phyloP scores from a whole-genome alignment of 2,797 vertebrate species.

The Ctenochaetus hawaiiensis region DNA sequence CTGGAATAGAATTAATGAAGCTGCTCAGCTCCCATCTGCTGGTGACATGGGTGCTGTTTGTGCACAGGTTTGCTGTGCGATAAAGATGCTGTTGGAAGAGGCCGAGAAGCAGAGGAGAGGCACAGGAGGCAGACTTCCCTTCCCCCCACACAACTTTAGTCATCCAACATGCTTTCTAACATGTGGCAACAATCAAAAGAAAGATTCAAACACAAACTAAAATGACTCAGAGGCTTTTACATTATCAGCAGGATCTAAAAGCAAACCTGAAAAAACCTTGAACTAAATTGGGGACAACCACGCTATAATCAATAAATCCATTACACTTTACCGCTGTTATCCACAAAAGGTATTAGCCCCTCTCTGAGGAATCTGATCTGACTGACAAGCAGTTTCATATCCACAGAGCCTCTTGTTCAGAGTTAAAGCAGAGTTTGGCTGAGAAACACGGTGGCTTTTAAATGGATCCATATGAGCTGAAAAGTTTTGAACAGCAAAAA shows the following conservation, averaged over 20 bases:
- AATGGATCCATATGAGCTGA: slow-evolving; percentile 69
- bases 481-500: slow-evolving; percentile 40
- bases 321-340: neutral
- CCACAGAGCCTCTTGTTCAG: slow-evolving; percentile 46
- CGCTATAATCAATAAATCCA: slow-evolving; percentile 4
- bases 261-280: slow-evolving; percentile 12
- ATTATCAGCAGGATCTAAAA: neutral
- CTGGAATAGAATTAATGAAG: slow-evolving; percentile 74
- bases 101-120: neutral
- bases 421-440: slow-evolving; percentile 44
- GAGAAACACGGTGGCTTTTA: slow-evolving; percentile 50
- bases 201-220: slow-evolving; percentile 18
- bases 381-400: slow-evolving; percentile 44
- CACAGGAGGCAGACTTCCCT: neutral
- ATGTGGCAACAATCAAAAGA: slow-evolving; percentile 72
- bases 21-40: slow-evolving; percentile 70
- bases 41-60: slow-evolving; percentile 47
- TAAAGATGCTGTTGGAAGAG: slow-evolving; percentile 22
- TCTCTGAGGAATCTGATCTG: slow-evolving; percentile 21
- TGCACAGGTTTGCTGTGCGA: slow-evolving; percentile 22
- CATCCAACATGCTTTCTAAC: slow-evolving; percentile 25
- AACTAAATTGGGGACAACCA: neutral
- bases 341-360: neutral
- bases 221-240: slow-evolving; percentile 9
- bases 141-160: neutral